These are phyloP conservation scores for Meganola albula DNA, from an alignment of 2,888 invertebrate genomes.

Conservation along the genomic window DNA sequence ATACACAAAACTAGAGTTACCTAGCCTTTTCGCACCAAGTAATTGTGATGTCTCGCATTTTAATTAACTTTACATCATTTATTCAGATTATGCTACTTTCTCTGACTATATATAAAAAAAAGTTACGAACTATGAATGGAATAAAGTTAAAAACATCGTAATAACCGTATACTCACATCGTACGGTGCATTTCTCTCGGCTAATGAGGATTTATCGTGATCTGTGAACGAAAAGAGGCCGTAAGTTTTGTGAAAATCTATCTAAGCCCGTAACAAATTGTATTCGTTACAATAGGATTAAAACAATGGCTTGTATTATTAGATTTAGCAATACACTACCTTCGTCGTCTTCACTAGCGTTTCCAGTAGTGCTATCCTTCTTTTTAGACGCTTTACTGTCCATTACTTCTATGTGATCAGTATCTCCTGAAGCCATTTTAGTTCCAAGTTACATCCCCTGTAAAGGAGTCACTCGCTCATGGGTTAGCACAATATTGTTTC, in stretches of 20 bases:
- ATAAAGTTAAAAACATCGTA: no score
- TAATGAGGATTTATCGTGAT: constrained; percentile 78
- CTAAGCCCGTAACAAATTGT: constrained; percentile 24
- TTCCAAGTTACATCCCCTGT: constrained; percentile 68
- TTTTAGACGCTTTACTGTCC: constrained; percentile 81
- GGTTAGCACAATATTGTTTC: constrained; percentile 56
- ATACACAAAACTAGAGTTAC: constrained; percentile 18
- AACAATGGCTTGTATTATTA: constrained; percentile 45
- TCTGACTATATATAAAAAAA: constrained; percentile 12
- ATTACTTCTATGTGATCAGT: constrained; percentile 87
- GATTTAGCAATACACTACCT: constrained; percentile 67
- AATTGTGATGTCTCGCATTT: constrained; percentile 34
- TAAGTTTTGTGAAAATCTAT: constrained; percentile 41
- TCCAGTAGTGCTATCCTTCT: constrained; percentile 77
- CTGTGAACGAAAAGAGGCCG: constrained; percentile 61
- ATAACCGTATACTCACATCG: constrained; percentile 75
- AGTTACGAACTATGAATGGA: no score
- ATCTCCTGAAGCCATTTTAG: constrained; percentile 90
- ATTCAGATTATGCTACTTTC: constrained; percentile 22
- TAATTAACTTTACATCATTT: constrained; percentile 31
- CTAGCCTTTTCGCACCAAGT: constrained; percentile 23
- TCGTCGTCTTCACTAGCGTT: constrained; percentile 79
- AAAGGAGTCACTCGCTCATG: constrained; percentile 55
- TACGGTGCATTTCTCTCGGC: constrained; percentile 79
- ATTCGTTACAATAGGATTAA: constrained; percentile 41